Evolutionary conservation across 2,888 invertebrate species (phyloP).

Genomic region (Habroteleia sp.): DNA sequence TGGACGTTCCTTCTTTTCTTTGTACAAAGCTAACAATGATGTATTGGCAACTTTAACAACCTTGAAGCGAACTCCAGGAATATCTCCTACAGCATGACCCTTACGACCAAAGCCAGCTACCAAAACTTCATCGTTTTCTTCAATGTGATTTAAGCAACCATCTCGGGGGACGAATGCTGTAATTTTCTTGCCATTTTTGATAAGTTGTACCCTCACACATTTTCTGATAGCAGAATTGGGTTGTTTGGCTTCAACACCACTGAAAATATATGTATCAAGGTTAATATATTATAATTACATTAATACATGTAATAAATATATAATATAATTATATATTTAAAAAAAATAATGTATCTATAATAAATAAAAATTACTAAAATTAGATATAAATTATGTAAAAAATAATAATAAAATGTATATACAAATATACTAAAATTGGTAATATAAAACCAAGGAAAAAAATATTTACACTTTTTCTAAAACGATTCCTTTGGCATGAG

Average conservation of each 20-base stretch:
- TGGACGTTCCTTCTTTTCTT: constrained; percentile 99
- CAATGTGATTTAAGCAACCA: constrained; percentile 99
- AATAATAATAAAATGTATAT: too few species aligned
- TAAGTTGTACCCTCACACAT: constrained; percentile 99
- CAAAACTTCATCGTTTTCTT: constrained; percentile 99
- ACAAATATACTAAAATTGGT: too few species aligned
- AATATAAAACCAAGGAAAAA: too few species aligned
- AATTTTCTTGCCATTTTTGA: constrained; percentile 99
- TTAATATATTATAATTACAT: too few species aligned
- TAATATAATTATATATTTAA: too few species aligned
- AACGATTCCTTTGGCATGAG: constrained; percentile 99
- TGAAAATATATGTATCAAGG: too few species aligned
- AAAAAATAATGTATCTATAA: too few species aligned
- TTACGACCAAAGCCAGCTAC: constrained; percentile 99
- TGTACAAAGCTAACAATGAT: constrained; percentile 98
- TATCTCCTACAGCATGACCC: constrained; percentile 99
- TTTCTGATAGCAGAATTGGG: constrained; percentile 99
- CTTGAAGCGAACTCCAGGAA: constrained; percentile 97
- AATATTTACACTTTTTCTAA: constrained; percentile 99
- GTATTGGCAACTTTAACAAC: constrained; percentile 99
- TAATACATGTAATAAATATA: too few species aligned
- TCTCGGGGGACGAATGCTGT: constrained; percentile 99
- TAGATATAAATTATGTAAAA: too few species aligned
- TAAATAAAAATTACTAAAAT: too few species aligned
- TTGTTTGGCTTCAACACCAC: constrained; percentile 99